Percentiles rank a stretch among this genome's conserved stretches.
Conservation (phyloP, 2,888 invertebrate genomes). For the Aquatica leii region DNA sequence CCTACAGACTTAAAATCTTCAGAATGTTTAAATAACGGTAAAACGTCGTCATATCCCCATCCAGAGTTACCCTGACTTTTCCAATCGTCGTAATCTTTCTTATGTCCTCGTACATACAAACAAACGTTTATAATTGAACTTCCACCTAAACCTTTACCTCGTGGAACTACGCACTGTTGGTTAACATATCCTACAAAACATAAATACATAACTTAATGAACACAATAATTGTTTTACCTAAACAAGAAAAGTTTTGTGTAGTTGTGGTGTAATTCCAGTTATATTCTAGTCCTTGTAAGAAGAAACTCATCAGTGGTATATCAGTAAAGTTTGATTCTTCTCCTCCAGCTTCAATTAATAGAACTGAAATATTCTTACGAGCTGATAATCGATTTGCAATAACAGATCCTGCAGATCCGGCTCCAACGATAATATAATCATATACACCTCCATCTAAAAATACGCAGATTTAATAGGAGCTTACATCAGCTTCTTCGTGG, state of each 20-base stretch:
- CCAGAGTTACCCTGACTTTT: constrained; percentile 76
- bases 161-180: constrained; percentile 56
- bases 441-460: constrained; percentile 53
- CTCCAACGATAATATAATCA: constrained; percentile 74
- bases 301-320: not conserved
- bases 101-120: constrained; percentile 80
- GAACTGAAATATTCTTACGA: constrained; percentile 69
- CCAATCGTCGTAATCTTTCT: constrained; percentile 81
- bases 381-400: constrained; percentile 72
- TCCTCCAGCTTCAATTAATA: constrained; percentile 72
- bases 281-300: constrained; percentile 1
- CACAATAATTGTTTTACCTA: constrained; percentile 10
- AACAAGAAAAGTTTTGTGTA: constrained; percentile 2
- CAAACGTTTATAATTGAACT: constrained; percentile 82
- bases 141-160: constrained; percentile 80
- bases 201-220: too few relatives aligned
- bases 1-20: constrained; percentile 67
- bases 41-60: constrained; percentile 75
- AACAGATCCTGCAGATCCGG: constrained; percentile 71
- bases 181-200: constrained; percentile 11
- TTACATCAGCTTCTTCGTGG: too few relatives aligned
- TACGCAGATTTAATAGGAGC: not conserved
- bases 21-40: constrained; percentile 78
- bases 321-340: constrained; percentile 11
- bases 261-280: constrained; percentile 13